Base-by-base conservation (phyloP, 2,113 vertebrate genomes). In the Bufo gargarizans region DNA sequence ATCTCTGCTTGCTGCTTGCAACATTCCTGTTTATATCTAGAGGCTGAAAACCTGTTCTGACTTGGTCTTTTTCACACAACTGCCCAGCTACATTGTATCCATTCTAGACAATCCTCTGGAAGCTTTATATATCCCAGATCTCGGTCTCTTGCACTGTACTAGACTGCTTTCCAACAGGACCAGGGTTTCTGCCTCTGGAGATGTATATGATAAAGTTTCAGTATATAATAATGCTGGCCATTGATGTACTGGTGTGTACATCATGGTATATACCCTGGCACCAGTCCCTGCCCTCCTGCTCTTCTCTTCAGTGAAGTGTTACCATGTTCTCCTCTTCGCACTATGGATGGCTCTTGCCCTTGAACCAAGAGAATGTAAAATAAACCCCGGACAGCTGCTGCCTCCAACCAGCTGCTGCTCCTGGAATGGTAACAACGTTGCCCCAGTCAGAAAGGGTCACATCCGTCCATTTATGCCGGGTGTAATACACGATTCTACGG, bases 291-390 rank as follows among this genome's bases (percentile, higher is more conserved):
- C 56, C 11, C 85, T 53, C 6, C 20, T 86, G 72, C n/a, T 49
- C 59, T 86, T 91, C 90, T 91, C 91, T 92, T 92, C 53, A 87
- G 90, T 89, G 7, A 91, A 92, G 91, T 90, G 90, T 95, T 94
- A 94, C 92, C 91, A 92, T 89, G 90, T 94, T 92, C 85, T 49
- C 92, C 77, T 95, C 90, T 93, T 92, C 93, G 91, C 71, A 83
- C 0, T 82, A 91, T 81, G 71, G 92, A 63, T 90, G 77, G 78
- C 88, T 91, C 22, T 90, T 88, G 90, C 89, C 92, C 90, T 93
- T 92, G 90, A 93, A 94, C 90, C 82, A 47, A 89, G 89, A 91
- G 90, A 93, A 90, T 90, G 93, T 92, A 87, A 96, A 94, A 94
- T 94, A 94, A 95, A 94, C 93, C 88, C n/a, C 13, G 85, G 76